Conservation (phyloP, 2,888 invertebrate species). For the Salpingus planirostris region DNA sequence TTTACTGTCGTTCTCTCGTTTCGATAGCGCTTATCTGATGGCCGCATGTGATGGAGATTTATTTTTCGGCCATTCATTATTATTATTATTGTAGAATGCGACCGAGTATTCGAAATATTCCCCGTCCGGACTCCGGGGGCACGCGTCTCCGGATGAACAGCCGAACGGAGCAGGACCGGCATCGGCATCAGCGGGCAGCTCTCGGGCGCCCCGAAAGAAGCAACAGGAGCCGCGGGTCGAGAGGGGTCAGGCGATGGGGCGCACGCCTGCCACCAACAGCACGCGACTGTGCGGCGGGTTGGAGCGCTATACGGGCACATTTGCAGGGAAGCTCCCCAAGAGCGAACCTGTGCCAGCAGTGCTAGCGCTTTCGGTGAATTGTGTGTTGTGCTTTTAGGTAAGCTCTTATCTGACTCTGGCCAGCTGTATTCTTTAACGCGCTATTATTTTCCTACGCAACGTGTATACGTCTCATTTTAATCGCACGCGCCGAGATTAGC, state of each 20-base stretch:
- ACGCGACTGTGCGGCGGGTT: constrained; percentile 39
- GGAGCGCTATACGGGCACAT: constrained; percentile 37
- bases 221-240: constrained; percentile 42
- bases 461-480: constrained; percentile 19
- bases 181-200: too few relatives aligned
- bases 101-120: too few relatives aligned
- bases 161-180: too few relatives aligned
- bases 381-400: constrained; percentile 26
- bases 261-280: constrained; percentile 41
- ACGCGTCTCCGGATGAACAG: constrained; percentile 37
- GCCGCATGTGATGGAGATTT: too few relatives aligned
- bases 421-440: constrained; percentile 15
- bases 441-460: constrained; percentile 11
- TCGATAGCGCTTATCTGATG: too few relatives aligned
- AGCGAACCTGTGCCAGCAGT: constrained; percentile 24
- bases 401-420: constrained; percentile 17
- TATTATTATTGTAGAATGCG: too few relatives aligned
- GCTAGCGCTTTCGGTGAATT: constrained; percentile 17
- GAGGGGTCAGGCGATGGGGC: constrained; percentile 46
- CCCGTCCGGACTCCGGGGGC: too few relatives aligned
- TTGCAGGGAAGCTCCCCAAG: constrained; percentile 32
- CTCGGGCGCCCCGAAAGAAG: constrained; percentile 42
- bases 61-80: too few relatives aligned
- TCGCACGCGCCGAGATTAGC: too few relatives aligned
- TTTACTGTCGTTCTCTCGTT: too few relatives aligned